Conservation (phyloP, 2,113 vertebrate species). For the Todiramphus chloris region DNA sequence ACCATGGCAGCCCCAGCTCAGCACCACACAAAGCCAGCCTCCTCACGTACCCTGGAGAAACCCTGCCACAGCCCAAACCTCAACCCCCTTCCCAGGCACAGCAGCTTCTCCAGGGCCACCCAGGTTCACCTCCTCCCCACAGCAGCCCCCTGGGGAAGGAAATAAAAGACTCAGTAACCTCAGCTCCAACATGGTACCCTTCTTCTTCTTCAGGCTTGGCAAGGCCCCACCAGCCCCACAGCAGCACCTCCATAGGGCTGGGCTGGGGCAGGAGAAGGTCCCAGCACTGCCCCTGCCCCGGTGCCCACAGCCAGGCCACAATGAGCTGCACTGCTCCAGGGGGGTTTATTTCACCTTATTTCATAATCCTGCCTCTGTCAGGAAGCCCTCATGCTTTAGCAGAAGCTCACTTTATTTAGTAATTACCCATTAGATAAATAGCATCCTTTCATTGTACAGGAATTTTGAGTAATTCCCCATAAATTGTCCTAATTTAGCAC, state of each 20-base stretch:
- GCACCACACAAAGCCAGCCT: too few species aligned
- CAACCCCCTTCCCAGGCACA: accelerated
- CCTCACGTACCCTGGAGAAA: background rate
- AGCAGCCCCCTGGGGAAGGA: accelerated
- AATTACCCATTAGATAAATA: background rate
- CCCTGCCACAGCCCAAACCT: too few species aligned
- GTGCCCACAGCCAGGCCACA: background rate
- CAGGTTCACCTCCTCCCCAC: background rate
- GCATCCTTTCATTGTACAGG: background rate
- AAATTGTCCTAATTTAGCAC: background rate
- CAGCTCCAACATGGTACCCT: background rate
- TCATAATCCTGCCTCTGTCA: background rate
- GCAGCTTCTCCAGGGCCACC: background rate
- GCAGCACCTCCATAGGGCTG: background rate
- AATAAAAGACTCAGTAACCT: background rate
- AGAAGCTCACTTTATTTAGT: accelerated
- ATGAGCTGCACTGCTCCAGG: accelerated
- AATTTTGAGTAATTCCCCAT: background rate
- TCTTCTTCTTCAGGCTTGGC: background rate
- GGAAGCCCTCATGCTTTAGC: background rate
- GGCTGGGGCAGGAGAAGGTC: accelerated
- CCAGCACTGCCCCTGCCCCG: background rate
- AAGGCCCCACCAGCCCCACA: background rate
- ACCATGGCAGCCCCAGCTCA: background rate
- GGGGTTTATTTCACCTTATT: too few species aligned